Evolutionary conservation across 53 echinoderm and acorn worm genomes (phyloP), one percentile per base, ranked within the genome.

Genomic region (Astropecten irregularis): DNA sequence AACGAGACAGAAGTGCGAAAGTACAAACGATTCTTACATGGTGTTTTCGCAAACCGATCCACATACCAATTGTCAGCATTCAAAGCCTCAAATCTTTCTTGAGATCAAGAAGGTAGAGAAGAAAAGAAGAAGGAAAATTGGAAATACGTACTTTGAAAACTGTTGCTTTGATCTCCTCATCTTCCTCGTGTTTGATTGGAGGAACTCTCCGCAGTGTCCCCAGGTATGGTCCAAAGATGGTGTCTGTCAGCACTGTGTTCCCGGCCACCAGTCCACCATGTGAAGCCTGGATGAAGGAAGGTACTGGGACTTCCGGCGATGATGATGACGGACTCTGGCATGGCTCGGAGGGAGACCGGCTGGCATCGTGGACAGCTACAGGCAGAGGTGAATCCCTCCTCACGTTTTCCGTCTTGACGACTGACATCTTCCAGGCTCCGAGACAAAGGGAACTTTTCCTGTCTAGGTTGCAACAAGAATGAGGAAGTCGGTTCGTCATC

Each of bases 221-320:
- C 18, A 29, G 48, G 68, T 67, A 87, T 21, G 87, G 87, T 29
- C 87, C 87, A 38, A 77, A 79, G 49, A 53, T 31, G 11, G 76
- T 79, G 38, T 47, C 40, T 20, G 56, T 36, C 0, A 47, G 54
- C 3, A 87, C 44, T n/a, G 20, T 15, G 6, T 52, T 56, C 8
- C 48, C 68, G 2, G 87, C 47, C 20, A 68, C 66, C 34, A 87
- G 64, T 15, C 87, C 68, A 27, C 61, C 83, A 50, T 55, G 20
- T 8, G 37, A 21, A 32, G 50, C 37, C 56, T 37, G 73, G 73
- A 55, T 36, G 73, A 73, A 73, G 22, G 53, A 73, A 20, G 73
- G 56, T 4, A 66, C 66, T 4, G 40, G 66, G 2, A 40, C 40
- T 10, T 66, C 66, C 13, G 40, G 40, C 2, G 40, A 40, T 3